Percentiles rank a stretch among this genome's conserved stretches.
These are phyloP conservation scores for Habropoda laboriosa DNA, from an alignment of 1,140 invertebrate genomes.

Conservation along the genomic window DNA sequence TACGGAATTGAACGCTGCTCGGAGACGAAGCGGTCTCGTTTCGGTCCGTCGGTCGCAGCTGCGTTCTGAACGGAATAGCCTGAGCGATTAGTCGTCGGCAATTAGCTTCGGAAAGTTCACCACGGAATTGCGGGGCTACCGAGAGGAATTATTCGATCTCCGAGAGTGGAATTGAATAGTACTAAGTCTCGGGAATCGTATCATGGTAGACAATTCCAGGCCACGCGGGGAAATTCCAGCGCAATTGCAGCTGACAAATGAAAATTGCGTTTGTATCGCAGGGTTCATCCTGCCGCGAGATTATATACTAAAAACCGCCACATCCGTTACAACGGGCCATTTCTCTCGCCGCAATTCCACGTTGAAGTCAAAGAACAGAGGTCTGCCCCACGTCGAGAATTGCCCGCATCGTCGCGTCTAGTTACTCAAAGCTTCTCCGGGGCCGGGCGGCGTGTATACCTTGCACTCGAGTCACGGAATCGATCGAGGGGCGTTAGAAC, in stretches of 20 bases:
- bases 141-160: not conserved
- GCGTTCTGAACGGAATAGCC: not conserved
- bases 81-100: not conserved
- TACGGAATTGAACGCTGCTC: not conserved
- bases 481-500: slow-evolving; percentile 24
- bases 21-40: not conserved
- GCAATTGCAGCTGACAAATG: too few relatives aligned
- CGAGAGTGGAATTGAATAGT: not conserved
- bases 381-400: not conserved
- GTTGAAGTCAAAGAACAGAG: not conserved
- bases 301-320: not conserved
- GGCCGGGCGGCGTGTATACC: not conserved
- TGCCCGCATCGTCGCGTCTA: not conserved
- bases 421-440: too few relatives aligned
- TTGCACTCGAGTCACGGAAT: slow-evolving; percentile 31
- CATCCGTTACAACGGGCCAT: not conserved
- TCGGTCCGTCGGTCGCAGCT: not conserved
- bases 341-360: not conserved
- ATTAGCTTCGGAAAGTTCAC: not conserved
- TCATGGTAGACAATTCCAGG: too few relatives aligned
- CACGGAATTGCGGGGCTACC: not conserved
- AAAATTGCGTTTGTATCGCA: not conserved
- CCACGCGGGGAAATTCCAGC: too few relatives aligned
- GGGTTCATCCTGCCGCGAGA: not conserved
- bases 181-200: not conserved